Evolutionary conservation across 2,888 invertebrate species (phyloP).

Genomic region (Epicampocera succincta): DNA sequence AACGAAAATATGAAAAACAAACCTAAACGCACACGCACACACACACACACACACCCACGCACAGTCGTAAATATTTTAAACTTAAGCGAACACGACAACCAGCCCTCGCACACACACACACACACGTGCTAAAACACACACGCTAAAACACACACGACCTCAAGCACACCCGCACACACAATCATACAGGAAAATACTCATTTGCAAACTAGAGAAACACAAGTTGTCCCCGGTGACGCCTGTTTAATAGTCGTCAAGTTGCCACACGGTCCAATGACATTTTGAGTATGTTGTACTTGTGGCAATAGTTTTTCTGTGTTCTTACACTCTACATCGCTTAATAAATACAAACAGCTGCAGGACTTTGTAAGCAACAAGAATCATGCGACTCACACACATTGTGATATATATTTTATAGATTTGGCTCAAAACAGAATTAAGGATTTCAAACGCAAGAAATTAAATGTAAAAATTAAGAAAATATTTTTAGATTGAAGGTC

Average conservation of each 20-base stretch:
- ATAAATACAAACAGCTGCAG: no score
- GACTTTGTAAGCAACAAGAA: no score
- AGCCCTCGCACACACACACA: background rate
- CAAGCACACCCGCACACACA: background rate
- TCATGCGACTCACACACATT: no score
- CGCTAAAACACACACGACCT: background rate
- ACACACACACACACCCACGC: background rate
- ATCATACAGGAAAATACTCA: slow-evolving; percentile 17
- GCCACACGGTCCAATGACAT: slow-evolving; percentile 68
- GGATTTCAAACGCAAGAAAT: no score
- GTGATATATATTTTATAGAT: background rate
- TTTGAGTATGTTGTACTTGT: slow-evolving; percentile 57
- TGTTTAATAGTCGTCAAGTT: slow-evolving; percentile 68
- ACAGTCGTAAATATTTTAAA: background rate
- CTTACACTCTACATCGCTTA: background rate
- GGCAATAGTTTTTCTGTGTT: slow-evolving; percentile 45
- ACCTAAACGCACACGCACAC: background rate
- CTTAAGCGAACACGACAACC: no score
- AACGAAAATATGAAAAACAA: slow-evolving; percentile 51
- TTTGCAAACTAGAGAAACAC: slow-evolving; percentile 49
- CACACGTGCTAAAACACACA: background rate
- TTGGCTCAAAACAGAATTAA: no score
- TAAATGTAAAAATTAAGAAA: no score
- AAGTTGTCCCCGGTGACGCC: slow-evolving; percentile 68
- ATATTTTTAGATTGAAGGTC: no score